These are phyloP conservation scores for Dipus sagitta DNA, from an alignment of 2,797 vertebrate genomes.

Conservation along the genomic window DNA sequence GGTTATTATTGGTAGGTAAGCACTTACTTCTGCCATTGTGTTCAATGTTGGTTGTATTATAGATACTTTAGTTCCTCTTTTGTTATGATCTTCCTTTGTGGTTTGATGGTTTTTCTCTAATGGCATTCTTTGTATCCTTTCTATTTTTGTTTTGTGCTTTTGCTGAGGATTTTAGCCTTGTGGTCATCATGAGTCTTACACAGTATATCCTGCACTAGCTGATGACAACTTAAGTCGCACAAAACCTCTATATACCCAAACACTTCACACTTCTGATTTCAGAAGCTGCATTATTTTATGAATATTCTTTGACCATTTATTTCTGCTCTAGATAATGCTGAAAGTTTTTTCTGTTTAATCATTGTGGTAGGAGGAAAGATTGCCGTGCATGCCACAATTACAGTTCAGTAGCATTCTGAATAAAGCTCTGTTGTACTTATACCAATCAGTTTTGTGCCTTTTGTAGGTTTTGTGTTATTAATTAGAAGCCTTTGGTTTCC, in stretches of 20 bases:
- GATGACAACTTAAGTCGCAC: background rate
- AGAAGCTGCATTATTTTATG: background rate
- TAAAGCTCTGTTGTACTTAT: background rate
- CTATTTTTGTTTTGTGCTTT: conserved; percentile 31
- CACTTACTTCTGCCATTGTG: background rate
- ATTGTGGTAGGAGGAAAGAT: background rate
- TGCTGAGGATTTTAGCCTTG: conserved; percentile 29
- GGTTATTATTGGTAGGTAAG: background rate
- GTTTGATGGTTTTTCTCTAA: background rate
- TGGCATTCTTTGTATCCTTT: background rate
- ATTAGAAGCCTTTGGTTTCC: background rate
- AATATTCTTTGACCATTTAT: background rate
- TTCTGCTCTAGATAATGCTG: background rate
- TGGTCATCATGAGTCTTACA: background rate
- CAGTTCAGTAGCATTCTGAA: background rate
- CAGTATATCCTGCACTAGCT: background rate
- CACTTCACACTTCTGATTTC: background rate
- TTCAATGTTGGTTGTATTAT: background rate
- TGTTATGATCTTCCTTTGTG: background rate
- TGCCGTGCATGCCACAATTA: background rate
- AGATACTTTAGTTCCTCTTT: background rate
- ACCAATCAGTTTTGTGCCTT: background rate
- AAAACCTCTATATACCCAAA: background rate
- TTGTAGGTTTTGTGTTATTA: background rate
- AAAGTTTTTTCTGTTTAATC: background rate